A percentile compares a stretch with the other conserved stretches of the same genome.
These are phyloP conservation scores for Crypturellus undulatus DNA, from an alignment of 2,113 vertebrate genomes.

Conservation along the genomic window DNA sequence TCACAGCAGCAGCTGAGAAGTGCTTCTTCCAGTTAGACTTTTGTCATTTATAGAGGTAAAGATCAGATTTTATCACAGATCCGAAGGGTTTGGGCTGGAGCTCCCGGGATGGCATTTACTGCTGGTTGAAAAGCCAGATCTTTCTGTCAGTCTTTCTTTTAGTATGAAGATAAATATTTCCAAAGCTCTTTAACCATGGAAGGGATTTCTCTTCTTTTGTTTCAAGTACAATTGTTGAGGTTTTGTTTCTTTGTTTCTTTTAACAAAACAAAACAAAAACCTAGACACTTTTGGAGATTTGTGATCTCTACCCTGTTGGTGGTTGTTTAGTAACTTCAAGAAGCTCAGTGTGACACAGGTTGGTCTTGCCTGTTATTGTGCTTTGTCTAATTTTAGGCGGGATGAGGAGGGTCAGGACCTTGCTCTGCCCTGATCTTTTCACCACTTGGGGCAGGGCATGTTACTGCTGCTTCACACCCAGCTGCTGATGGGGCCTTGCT, in stretches of 20 bases:
- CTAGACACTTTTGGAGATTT: background rate
- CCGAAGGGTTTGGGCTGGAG: background rate
- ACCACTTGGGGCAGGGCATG: background rate
- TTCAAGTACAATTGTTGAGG: background rate
- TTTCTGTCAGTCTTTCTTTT: background rate
- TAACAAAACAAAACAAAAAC: background rate
- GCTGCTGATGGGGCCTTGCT: background rate
- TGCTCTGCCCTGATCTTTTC: background rate
- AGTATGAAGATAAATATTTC: background rate
- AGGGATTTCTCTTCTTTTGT: background rate
- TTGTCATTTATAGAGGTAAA: background rate
- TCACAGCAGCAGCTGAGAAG: background rate
- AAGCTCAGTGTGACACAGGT: rapidly evolving
- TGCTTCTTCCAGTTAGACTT: background rate
- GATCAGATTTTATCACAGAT: too few species aligned
- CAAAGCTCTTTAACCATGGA: background rate
- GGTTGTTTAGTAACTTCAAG: background rate
- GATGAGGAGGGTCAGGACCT: background rate
- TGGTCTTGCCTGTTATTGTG: rapidly evolving
- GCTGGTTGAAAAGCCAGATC: background rate
- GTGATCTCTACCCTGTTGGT: background rate
- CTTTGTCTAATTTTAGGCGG: background rate
- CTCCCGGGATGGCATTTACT: background rate
- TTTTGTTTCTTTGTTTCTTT: background rate
- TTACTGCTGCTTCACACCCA: background rate